Conservation (phyloP, 2,113 vertebrate genomes). For the Pycnonotus jocosus region DNA sequence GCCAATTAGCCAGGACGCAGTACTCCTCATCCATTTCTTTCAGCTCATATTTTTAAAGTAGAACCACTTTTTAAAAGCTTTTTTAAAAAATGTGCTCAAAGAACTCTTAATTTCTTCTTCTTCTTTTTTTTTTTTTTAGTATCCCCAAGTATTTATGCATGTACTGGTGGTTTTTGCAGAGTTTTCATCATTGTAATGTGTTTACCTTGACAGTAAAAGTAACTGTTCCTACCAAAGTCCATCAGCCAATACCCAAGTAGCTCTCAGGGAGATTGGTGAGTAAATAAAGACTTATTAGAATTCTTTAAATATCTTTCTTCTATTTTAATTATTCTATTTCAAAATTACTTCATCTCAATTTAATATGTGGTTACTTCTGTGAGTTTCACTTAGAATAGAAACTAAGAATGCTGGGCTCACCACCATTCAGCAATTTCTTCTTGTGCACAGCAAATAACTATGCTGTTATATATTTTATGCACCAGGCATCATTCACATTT, state of each 20-base stretch:
- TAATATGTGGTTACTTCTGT: not conserved
- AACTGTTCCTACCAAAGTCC: not conserved
- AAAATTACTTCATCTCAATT: not conserved
- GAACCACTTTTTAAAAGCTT: not conserved
- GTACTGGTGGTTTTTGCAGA: not conserved
- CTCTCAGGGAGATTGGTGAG: not conserved
- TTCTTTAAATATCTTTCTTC: not conserved
- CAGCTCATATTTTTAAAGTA: not conserved
- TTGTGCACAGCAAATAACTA: not conserved
- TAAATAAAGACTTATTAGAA: not conserved
- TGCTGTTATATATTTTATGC: not conserved
- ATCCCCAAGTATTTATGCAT: not conserved
- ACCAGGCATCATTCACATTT: not conserved
- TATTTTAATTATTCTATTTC: not conserved
- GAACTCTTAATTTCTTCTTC: not conserved
- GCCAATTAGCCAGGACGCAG: not conserved
- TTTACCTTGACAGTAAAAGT: not conserved
- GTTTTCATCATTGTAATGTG: not conserved
- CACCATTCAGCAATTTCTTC: not conserved
- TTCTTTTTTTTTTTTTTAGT: not conserved
- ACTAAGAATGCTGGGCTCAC: not conserved
- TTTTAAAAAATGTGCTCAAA: not conserved
- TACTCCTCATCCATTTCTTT: not conserved
- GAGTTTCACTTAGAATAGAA: not conserved
- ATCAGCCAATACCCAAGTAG: not conserved